These are phyloP conservation scores for Neotoxoptera formosana DNA, from an alignment of 1,140 invertebrate species.

Conservation along the genomic window DNA sequence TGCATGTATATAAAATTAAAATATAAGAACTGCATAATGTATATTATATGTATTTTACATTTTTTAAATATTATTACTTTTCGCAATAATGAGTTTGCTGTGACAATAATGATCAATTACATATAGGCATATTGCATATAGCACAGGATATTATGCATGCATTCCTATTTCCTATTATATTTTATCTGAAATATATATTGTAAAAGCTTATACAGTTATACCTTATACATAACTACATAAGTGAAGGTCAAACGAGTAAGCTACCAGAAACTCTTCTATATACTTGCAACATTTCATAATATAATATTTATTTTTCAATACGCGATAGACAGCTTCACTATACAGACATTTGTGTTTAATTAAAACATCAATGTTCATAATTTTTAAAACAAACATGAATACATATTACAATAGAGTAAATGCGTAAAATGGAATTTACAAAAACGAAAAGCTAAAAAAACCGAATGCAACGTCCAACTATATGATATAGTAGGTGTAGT, in stretches of 20 bases:
- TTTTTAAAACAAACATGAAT: too few relatives aligned
- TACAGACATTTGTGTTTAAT: too few relatives aligned
- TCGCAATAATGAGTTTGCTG: background rate
- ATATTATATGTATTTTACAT: background rate
- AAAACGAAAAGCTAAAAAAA: too few relatives aligned
- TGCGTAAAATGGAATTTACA: too few relatives aligned
- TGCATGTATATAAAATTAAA: background rate
- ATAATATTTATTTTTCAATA: background rate
- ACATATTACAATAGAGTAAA: too few relatives aligned
- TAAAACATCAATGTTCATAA: too few relatives aligned
- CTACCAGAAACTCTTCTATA: background rate
- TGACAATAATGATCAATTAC: background rate
- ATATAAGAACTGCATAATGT: background rate
- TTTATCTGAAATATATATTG: background rate
- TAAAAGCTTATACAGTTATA: background rate
- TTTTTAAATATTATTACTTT: background rate
- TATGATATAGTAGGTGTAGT: too few relatives aligned
- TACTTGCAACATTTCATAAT: background rate
- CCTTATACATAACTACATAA: background rate
- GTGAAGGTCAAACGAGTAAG: background rate
- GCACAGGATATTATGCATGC: too few relatives aligned
- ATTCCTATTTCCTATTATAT: background rate
- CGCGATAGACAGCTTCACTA: too few relatives aligned
- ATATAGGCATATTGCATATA: background rate
- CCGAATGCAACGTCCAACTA: too few relatives aligned